Conservation (phyloP, 2,113 vertebrate genomes). For the Antechinus stuartii region DNA sequence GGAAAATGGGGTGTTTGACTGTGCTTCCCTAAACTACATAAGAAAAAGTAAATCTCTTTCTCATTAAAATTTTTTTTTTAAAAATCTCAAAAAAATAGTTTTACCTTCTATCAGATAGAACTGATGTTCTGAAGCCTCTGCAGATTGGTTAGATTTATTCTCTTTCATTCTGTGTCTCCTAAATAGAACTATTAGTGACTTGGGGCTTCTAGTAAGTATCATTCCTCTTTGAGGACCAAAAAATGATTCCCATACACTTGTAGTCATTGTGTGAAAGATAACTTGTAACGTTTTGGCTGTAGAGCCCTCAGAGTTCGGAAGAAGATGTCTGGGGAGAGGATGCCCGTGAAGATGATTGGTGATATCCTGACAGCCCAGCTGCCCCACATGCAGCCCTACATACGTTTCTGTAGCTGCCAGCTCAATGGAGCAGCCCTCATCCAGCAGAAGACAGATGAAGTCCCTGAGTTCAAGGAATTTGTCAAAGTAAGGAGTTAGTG, state of each 20-base stretch:
- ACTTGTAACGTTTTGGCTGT: slow-evolving; percentile 25
- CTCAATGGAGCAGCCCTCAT: slow-evolving; percentile 97
- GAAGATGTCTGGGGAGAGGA: slow-evolving; percentile 99
- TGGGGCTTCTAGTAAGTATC: background rate
- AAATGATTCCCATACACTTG: background rate
- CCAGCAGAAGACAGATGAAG: slow-evolving; percentile 98
- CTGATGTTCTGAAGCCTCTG: background rate
- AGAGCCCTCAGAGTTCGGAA: slow-evolving; percentile 97
- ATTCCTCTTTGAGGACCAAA: background rate
- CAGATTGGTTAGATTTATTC: background rate
- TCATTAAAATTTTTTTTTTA: background rate
- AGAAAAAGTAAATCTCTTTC: background rate
- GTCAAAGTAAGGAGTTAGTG: slow-evolving; percentile 89
- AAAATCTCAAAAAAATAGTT: background rate
- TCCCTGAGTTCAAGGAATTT: slow-evolving; percentile 97
- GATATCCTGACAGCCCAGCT: slow-evolving; percentile 98
- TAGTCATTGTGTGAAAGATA: rapidly evolving
- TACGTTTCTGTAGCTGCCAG: slow-evolving; percentile 98
- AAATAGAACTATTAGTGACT: background rate
- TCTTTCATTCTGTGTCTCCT: slow-evolving; percentile 18
- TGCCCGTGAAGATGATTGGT: slow-evolving; percentile 99
- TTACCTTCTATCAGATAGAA: background rate
- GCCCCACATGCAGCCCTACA: slow-evolving; percentile 99
- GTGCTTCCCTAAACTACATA: background rate
- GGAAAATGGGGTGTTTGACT: background rate